These are phyloP conservation scores for Bubo bubo DNA, from an alignment of 2,113 vertebrate genomes.

Conservation along the genomic window DNA sequence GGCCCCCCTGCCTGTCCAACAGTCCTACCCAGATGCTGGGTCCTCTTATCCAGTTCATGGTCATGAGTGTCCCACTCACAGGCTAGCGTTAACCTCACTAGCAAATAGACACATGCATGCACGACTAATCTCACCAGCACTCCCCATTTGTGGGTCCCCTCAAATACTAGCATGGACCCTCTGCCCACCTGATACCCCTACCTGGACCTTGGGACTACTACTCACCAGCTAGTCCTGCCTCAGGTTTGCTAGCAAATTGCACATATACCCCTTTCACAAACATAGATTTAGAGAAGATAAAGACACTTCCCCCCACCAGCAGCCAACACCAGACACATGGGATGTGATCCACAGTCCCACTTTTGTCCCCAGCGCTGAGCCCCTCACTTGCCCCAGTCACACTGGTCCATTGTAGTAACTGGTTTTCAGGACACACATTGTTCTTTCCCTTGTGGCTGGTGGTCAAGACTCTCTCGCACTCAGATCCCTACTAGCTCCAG, in stretches of 20 bases:
- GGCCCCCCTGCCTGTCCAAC: neutral
- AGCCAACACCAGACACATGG: neutral
- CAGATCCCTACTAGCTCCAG: neutral
- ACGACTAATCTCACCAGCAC: neutral
- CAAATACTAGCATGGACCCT: neutral
- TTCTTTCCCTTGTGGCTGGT: neutral
- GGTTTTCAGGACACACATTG: rapidly evolving
- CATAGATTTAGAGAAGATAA: neutral
- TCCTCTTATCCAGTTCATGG: neutral
- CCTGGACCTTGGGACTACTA: neutral
- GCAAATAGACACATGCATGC: neutral
- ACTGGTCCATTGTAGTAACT: rapidly evolving
- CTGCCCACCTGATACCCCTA: too few relatives aligned
- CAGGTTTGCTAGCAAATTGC: neutral
- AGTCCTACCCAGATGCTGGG: neutral
- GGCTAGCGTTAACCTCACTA: neutral
- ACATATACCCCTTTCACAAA: neutral
- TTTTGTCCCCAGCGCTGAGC: rapidly evolving
- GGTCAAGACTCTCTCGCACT: neutral
- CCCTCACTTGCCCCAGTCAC: neutral
- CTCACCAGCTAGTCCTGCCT: neutral
- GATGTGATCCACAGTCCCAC: neutral
- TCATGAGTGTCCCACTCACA: neutral
- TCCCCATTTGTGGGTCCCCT: neutral
- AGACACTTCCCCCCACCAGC: neutral